Conservation (phyloP, 2,113 vertebrate genomes). For the Melanotaenia duboulayi region DNA sequence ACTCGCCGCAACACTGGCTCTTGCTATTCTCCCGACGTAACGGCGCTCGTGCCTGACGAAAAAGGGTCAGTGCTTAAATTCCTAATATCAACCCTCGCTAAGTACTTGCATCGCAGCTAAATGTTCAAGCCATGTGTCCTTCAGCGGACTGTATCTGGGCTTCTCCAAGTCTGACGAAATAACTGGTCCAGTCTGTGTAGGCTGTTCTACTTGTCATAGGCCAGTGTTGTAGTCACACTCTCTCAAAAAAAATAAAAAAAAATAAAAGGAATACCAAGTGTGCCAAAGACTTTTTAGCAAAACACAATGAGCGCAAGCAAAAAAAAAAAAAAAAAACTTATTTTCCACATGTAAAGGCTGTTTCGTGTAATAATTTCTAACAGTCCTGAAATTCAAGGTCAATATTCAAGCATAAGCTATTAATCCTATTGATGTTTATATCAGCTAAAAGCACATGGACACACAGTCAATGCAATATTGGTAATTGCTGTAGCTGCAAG, state of each 20-base stretch:
- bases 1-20: slow-evolving; percentile 68
- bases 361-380: neutral
- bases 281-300: neutral
- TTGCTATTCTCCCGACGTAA: slow-evolving; percentile 79
- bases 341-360: slow-evolving; percentile 6
- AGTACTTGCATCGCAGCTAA: slow-evolving; percentile 47
- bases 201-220: slow-evolving; percentile 35
- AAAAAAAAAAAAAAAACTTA: neutral
- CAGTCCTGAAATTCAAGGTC: slow-evolving; percentile 49
- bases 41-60: slow-evolving; percentile 74
- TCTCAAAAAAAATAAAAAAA: neutral
- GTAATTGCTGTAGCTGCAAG: slow-evolving; percentile 24
- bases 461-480: slow-evolving; percentile 8
- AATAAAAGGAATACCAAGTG: slow-evolving; percentile 19
- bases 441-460: slow-evolving; percentile 3
- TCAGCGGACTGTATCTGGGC: neutral
- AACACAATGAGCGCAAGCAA: neutral
- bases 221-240: slow-evolving; percentile 30
- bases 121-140: slow-evolving; percentile 21
- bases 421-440: slow-evolving; percentile 22
- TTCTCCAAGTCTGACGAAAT: slow-evolving; percentile 6
- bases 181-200: slow-evolving; percentile 8
- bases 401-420: slow-evolving; percentile 16
- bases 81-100: slow-evolving; percentile 60
- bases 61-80: slow-evolving; percentile 71